Conservation (phyloP, 2,888 invertebrate species). For the Ophion obscuratus region DNA sequence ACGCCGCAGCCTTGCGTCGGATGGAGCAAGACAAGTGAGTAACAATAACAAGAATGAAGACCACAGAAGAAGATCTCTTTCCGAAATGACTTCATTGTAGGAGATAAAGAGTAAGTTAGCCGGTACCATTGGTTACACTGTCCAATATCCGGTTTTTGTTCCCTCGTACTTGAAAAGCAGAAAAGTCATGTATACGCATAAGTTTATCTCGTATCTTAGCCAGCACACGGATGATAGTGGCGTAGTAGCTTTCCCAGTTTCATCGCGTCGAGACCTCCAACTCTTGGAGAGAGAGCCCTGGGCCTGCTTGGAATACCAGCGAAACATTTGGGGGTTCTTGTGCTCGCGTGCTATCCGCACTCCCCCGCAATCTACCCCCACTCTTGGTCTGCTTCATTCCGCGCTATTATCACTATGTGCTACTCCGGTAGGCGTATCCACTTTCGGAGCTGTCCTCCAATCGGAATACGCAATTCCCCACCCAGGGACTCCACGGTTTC, state of each 20-base stretch:
- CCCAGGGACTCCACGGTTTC: constrained; percentile 76
- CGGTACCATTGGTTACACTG: constrained; percentile 2
- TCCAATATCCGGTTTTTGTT: constrained; percentile 54
- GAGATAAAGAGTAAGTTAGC: constrained; percentile 35
- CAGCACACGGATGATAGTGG: background rate
- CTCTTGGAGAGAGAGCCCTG: background rate
- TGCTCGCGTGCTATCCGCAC: constrained; percentile 46
- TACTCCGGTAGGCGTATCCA: constrained; percentile 80
- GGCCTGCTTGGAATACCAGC: constrained; percentile 34
- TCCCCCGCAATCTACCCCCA: constrained; percentile 26
- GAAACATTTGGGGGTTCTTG: constrained; percentile 46
- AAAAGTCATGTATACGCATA: constrained; percentile 28
- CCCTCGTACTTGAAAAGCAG: constrained; percentile 50
- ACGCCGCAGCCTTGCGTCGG: no score
- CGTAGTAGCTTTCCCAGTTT: constrained; percentile 36
- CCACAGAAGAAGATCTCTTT: constrained; percentile 5
- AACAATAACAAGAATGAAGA: background rate
- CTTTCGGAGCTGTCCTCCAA: constrained; percentile 76
- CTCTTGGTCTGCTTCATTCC: constrained; percentile 23
- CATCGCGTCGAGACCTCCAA: constrained; percentile 42
- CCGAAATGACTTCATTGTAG: constrained; percentile 36
- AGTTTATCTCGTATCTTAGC: no score
- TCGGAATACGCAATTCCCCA: constrained; percentile 78
- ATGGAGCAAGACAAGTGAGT: background rate
- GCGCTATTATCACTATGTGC: constrained; percentile 57